A percentile compares a stretch with the other conserved stretches of the same genome.
Evolutionary conservation across 2,888 invertebrate genomes (phyloP).

Genomic region (Holacanthella duospinosa): DNA sequence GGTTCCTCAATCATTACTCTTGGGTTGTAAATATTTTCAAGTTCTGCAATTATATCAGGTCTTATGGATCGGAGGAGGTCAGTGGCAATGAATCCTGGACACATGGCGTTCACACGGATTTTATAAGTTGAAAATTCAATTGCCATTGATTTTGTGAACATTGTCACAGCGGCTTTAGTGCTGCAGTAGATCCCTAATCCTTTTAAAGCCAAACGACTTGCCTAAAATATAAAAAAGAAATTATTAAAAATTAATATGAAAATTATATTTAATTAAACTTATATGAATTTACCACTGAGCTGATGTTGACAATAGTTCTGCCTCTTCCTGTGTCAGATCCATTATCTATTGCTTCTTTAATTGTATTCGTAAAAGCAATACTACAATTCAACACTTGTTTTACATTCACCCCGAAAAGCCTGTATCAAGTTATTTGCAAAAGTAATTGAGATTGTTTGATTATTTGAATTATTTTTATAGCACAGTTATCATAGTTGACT

Average conservation of each 20-base stretch:
- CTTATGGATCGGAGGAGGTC: background rate
- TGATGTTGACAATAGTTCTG: constrained; percentile 7
- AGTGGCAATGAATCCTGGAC: constrained; percentile 8
- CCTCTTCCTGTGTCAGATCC: constrained; percentile 5
- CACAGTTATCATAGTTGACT: too few relatives aligned
- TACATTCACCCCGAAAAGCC: constrained; percentile 57
- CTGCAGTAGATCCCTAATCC: background rate
- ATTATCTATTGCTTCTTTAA: constrained; percentile 8
- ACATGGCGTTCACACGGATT: background rate
- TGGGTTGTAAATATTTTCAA: background rate
- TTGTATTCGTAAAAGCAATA: constrained; percentile 64
- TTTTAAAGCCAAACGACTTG: background rate
- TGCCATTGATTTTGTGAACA: constrained; percentile 2
- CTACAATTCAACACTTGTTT: constrained; percentile 75
- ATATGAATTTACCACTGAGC: constrained; percentile 2
- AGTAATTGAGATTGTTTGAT: too few relatives aligned
- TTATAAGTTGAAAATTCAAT: background rate
- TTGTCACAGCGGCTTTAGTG: background rate
- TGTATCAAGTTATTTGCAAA: too few relatives aligned
- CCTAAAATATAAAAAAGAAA: background rate
- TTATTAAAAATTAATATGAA: background rate
- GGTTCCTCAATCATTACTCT: background rate
- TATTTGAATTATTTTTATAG: too few relatives aligned
- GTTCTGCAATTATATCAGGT: background rate
- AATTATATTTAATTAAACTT: too few relatives aligned